Evolutionary conservation across 2,113 vertebrate genomes (phyloP).

Genomic region (Tamias sibiricus): DNA sequence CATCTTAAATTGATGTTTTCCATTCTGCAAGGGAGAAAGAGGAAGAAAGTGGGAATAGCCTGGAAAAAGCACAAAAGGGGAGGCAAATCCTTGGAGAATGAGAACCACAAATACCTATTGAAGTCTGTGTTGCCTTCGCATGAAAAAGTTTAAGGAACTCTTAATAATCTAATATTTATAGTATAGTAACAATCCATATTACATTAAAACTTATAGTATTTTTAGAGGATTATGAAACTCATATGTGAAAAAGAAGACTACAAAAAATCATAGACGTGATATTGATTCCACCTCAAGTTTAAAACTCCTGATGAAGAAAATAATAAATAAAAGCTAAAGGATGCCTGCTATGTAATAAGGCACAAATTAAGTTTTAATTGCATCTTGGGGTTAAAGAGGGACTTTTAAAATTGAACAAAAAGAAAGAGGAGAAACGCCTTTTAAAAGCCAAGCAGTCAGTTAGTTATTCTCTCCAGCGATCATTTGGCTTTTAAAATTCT

Average conservation of each 20-base stretch:
- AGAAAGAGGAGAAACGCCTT: not conserved
- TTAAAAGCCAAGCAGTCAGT: conserved; percentile 13
- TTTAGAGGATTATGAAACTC: conserved; percentile 12
- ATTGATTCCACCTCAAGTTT: not conserved
- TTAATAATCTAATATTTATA: not conserved
- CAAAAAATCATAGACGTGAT: not conserved
- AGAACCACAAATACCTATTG: not conserved
- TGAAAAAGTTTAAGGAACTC: not conserved
- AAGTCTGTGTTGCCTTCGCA: not conserved
- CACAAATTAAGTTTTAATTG: conserved; percentile 30
- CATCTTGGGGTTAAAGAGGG: not conserved
- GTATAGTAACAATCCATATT: not conserved
- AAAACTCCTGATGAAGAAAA: not conserved
- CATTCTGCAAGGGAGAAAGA: not conserved
- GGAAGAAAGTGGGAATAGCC: not conserved
- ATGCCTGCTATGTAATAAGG: not conserved
- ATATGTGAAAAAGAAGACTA: not conserved
- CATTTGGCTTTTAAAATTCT: conserved; percentile 59
- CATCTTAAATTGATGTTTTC: not conserved
- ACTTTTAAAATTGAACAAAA: not conserved
- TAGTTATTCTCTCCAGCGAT: not conserved
- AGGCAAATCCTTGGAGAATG: not conserved
- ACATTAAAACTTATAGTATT: not conserved
- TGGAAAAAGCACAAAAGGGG: not conserved
- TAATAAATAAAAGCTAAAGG: not conserved